Conservation (phyloP, 2,888 invertebrate species). For the Drosophila pseudotalamancana region DNA sequence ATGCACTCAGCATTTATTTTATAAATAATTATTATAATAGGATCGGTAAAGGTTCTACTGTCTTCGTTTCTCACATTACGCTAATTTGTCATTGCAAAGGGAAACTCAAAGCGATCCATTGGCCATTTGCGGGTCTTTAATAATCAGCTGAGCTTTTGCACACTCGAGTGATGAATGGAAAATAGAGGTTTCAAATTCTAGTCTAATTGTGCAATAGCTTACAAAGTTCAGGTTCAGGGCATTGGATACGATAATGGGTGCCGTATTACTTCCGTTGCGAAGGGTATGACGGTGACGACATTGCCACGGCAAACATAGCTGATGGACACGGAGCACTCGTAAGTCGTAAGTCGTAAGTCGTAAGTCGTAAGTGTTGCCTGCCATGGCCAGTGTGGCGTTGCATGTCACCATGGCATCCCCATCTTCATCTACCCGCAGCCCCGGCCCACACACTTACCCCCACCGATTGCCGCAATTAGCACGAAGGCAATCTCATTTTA, state of each 20-base stretch:
- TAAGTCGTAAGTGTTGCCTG: conserved; percentile 25
- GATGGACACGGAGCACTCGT: conserved; percentile 13
- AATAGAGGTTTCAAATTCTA: conserved; percentile 53
- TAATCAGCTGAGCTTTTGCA: conserved; percentile 35
- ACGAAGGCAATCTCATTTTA: conserved; percentile 79
- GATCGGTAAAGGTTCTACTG: not conserved
- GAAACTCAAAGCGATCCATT: conserved; percentile 5
- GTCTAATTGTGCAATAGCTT: conserved; percentile 37
- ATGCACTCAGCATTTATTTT: not conserved
- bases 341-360: not conserved
- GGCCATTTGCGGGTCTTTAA: conserved; percentile 12
- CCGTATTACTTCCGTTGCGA: conserved; percentile 48
- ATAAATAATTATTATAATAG: not conserved
- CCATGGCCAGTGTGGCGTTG: conserved; percentile 32
- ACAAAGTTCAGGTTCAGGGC: conserved; percentile 44
- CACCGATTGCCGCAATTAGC: conserved; percentile 69
- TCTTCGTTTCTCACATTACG: not conserved
- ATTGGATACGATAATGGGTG: conserved; percentile 32
- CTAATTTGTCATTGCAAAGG: conserved; percentile 17
- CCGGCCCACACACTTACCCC: conserved; percentile 43
- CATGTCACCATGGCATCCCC: conserved; percentile 64
- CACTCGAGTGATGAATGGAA: conserved; percentile 33
- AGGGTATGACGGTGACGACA: conserved; percentile 40
- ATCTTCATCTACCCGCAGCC: conserved; percentile 10
- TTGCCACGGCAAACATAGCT: conserved; percentile 13